Evolutionary conservation across 2,888 invertebrate genomes (phyloP).

Genomic region (Chymomyza amoena): DNA sequence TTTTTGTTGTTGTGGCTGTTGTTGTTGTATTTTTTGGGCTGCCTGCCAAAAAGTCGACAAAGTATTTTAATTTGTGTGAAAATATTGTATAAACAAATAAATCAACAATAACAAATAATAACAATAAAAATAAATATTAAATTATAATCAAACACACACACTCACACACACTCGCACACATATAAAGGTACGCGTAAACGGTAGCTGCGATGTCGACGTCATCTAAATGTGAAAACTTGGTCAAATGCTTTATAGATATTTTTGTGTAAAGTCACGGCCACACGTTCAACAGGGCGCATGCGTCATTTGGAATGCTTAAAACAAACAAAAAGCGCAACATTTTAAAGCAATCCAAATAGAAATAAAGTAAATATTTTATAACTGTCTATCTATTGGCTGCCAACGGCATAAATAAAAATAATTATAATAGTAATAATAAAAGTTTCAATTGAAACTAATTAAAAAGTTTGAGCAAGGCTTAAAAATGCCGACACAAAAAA

Average conservation of each 20-base stretch:
- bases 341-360: slow-evolving; percentile 62
- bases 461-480: slow-evolving; percentile 54
- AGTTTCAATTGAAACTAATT: slow-evolving; percentile 51
- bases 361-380: slow-evolving; percentile 52
- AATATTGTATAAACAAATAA: slow-evolving; percentile 70
- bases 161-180: slow-evolving; percentile 16
- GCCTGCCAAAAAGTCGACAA: slow-evolving; percentile 40
- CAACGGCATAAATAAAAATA: slow-evolving; percentile 27
- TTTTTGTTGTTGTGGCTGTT: slow-evolving; percentile 9
- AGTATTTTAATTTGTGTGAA: slow-evolving; percentile 74
- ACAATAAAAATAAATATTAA: slow-evolving; percentile 67
- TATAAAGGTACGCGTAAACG: slow-evolving; percentile 2
- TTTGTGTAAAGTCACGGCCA: slow-evolving; percentile 53
- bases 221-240: slow-evolving; percentile 55
- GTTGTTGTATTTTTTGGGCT: slow-evolving; percentile 33
- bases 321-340: slow-evolving; percentile 57
- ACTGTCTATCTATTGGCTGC: slow-evolving; percentile 29
- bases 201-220: neutral
- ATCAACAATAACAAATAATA: slow-evolving; percentile 66
- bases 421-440: slow-evolving; percentile 1
- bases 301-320: slow-evolving; percentile 46
- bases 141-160: slow-evolving; percentile 39
- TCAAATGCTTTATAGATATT: slow-evolving; percentile 53
- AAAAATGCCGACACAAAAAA: slow-evolving; percentile 9
- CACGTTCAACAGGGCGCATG: slow-evolving; percentile 52